These are phyloP conservation scores for Holothuria leucospilota DNA, from an alignment of 53 echinoderm and acorn worm genomes.

Conservation along the genomic window DNA sequence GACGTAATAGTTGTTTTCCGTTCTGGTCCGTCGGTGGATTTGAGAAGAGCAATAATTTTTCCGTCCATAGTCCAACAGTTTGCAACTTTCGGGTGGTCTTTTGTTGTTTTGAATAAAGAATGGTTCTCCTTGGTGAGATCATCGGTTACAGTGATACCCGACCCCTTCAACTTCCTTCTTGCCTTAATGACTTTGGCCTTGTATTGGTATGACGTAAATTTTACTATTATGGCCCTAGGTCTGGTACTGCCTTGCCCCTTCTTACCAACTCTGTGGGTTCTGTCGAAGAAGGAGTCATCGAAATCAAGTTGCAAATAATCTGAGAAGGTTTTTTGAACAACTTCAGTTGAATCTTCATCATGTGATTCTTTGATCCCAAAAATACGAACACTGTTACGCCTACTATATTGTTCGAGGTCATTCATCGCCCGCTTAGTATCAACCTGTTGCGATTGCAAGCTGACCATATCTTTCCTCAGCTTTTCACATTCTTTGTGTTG, in stretches of 20 bases:
- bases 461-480: neutral
- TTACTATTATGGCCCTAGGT: neutral
- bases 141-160: too few species aligned
- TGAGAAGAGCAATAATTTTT: too few species aligned
- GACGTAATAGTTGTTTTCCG: too few species aligned
- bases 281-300: constrained; percentile 17
- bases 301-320: neutral
- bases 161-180: too few species aligned
- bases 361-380: constrained; percentile 8
- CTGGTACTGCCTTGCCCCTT: neutral
- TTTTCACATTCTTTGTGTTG: constrained; percentile 24
- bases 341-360: neutral
- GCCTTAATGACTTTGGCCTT: neutral
- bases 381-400: constrained; percentile 2
- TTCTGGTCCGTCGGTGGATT: too few species aligned
- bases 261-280: constrained; percentile 1
- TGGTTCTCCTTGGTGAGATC: too few species aligned
- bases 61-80: too few species aligned
- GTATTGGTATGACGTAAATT: constrained; percentile 14
- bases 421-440: constrained; percentile 13
- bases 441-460: constrained; percentile 2
- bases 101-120: too few species aligned
- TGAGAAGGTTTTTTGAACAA: neutral
- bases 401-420: constrained; percentile 18
- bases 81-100: too few species aligned